These are phyloP conservation scores for Lasioglossum pauxillum DNA, from an alignment of 2,888 invertebrate species.

Conservation along the genomic window DNA sequence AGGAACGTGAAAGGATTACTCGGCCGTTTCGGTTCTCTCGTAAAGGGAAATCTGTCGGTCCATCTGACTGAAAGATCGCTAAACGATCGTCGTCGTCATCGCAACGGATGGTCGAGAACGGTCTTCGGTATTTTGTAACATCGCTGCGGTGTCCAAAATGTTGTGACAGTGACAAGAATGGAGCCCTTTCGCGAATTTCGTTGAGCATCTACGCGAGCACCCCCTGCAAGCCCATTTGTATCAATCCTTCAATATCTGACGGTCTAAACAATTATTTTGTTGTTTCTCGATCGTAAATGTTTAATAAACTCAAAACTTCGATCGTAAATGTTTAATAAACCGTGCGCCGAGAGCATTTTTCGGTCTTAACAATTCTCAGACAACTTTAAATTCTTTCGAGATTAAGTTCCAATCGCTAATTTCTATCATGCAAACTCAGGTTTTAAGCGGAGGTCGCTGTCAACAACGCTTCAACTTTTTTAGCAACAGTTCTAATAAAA, in stretches of 20 bases:
- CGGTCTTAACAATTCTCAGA: background rate
- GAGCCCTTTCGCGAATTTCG: background rate
- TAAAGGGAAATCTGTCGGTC: slow-evolving; percentile 51
- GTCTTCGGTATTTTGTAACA: slow-evolving; percentile 48
- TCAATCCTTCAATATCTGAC: background rate
- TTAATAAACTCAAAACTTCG: no score
- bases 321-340: no score
- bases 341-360: no score
- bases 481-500: no score
- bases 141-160: slow-evolving; percentile 67
- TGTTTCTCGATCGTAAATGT: no score
- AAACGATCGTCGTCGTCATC: slow-evolving; percentile 62
- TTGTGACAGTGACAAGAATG: slow-evolving; percentile 72
- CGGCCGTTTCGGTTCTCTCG: slow-evolving; percentile 60
- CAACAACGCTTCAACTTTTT: no score
- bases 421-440: no score
- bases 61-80: slow-evolving; percentile 67
- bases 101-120: slow-evolving; percentile 57
- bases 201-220: background rate
- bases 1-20: slow-evolving; percentile 79
- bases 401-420: no score
- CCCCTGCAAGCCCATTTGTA: background rate
- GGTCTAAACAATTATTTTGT: no score
- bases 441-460: no score
- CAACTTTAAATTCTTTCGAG: no score